These are phyloP conservation scores for Drosophila anomalata DNA, from an alignment of 2,888 invertebrate species.

Conservation along the genomic window DNA sequence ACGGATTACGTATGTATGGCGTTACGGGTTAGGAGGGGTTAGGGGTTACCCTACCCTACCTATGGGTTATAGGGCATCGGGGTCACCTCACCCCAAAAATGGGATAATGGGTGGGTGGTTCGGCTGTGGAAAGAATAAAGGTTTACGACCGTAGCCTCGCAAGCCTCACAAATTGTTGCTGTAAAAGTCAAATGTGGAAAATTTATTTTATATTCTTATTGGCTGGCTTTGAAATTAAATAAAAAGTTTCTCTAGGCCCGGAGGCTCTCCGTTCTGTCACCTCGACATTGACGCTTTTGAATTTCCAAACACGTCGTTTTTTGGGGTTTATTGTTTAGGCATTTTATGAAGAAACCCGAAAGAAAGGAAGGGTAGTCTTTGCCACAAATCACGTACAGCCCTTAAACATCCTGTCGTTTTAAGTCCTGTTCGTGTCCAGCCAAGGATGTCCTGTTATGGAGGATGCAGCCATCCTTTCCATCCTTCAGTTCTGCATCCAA, in stretches of 20 bases:
- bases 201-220: conserved; percentile 73
- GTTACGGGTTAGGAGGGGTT: background rate
- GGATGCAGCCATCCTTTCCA: conserved; percentile 28
- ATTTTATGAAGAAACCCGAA: conserved; percentile 40
- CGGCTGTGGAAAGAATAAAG: conserved; percentile 22
- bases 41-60: background rate
- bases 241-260: conserved; percentile 66
- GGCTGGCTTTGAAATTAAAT: conserved; percentile 75
- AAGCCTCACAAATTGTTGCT: conserved; percentile 66
- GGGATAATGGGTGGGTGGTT: conserved; percentile 14
- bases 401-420: conserved; percentile 73
- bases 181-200: conserved; percentile 77
- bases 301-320: conserved; percentile 63
- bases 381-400: conserved; percentile 71
- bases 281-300: conserved; percentile 38
- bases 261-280: conserved; percentile 55
- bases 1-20: conserved; percentile 40
- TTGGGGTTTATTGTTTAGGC: conserved; percentile 74
- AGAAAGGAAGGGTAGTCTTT: background rate
- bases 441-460: conserved; percentile 42
- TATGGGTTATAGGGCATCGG: conserved; percentile 23
- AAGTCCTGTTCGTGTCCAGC: conserved; percentile 62
- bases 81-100: background rate
- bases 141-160: conserved; percentile 64
- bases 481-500: conserved; percentile 79